phyloP scores from a whole-genome alignment of 2,113 vertebrate species.

The Octodon degus region DNA sequence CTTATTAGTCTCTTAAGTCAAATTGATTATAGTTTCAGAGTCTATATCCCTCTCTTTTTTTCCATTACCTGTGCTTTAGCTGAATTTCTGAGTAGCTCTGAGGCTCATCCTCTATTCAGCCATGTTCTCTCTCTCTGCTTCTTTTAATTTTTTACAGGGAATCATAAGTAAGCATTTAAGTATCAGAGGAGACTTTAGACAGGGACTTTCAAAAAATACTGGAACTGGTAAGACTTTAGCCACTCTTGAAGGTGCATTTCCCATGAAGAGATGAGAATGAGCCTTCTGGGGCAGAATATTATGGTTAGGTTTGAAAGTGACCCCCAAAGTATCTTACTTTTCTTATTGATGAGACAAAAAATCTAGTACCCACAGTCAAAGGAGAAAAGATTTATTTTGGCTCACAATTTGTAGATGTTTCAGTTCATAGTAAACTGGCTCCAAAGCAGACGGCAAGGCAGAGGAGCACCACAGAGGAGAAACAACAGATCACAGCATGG shows the following conservation, averaged over 20 bases:
- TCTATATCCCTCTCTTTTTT: too few species aligned
- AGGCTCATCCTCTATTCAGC: too few species aligned
- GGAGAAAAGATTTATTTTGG: too few species aligned
- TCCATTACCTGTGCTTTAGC: too few species aligned
- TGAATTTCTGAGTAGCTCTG: too few species aligned
- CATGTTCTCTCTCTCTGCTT: background rate
- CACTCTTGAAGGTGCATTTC: background rate
- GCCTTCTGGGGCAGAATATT: background rate
- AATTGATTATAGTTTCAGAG: too few species aligned
- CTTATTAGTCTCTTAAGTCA: too few species aligned
- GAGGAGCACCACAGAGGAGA: background rate
- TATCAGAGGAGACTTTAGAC: background rate
- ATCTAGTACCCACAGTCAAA: too few species aligned
- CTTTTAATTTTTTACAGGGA: background rate
- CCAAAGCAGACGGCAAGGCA: background rate
- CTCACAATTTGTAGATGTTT: background rate
- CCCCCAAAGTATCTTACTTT: background rate
- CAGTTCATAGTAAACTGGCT: background rate
- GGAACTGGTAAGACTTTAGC: background rate
- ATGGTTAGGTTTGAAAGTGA: background rate
- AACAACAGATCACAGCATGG: background rate
- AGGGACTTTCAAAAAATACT: background rate
- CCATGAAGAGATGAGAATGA: background rate
- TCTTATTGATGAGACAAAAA: background rate
- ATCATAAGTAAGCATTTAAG: background rate